Evolutionary conservation across 2,113 vertebrate genomes (phyloP).

Genomic region (Phocoena phocoena): DNA sequence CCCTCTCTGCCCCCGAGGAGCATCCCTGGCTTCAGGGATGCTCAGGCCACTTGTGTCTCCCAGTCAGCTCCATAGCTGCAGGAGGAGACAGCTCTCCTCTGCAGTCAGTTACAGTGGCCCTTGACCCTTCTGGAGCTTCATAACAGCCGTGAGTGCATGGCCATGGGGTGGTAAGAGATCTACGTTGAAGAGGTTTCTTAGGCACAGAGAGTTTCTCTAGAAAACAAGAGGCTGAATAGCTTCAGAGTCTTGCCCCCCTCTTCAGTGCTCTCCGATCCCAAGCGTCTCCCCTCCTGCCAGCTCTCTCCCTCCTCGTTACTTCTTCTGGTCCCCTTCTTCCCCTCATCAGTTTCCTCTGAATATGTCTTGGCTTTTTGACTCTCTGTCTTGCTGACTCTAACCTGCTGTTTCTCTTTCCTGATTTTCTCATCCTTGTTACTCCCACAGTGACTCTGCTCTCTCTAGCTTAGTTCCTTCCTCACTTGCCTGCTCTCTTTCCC

Average conservation of each 20-base stretch:
- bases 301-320: fast-evolving
- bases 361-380: background rate
- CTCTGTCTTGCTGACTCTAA: background rate
- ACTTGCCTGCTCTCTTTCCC: background rate
- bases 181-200: background rate
- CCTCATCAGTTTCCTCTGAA: background rate
- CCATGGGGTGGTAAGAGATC: background rate
- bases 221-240: background rate
- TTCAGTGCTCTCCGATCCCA: background rate
- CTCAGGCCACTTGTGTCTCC: background rate
- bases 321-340: background rate
- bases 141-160: background rate
- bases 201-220: background rate
- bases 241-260: background rate
- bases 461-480: background rate
- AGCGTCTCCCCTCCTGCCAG: fast-evolving
- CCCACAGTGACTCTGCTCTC: background rate
- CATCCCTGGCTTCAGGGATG: background rate
- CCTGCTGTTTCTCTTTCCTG: background rate
- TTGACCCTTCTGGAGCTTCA: background rate
- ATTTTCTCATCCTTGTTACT: background rate
- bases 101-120: background rate
- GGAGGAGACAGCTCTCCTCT: background rate
- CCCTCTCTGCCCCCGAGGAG: background rate
- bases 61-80: background rate